Base-by-base conservation (phyloP, 2,113 vertebrate species). In the pig (Sus scrofa) region DNA sequence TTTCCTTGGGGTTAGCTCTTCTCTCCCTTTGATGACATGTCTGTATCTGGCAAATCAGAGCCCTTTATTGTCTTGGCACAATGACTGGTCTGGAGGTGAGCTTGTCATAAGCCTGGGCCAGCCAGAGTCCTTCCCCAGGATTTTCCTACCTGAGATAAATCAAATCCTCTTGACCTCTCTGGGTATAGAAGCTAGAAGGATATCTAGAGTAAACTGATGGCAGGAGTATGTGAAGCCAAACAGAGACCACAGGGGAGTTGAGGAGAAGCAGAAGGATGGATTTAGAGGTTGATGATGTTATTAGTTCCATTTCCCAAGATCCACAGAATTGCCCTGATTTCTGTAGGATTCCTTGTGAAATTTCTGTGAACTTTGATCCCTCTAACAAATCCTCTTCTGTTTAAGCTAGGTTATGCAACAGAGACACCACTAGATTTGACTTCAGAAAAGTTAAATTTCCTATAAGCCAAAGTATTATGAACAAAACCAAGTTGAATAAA, bases 401-500 rank as follows among this genome's bases (percentile, higher is more conserved):
- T 94, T 65, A 92, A 86, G 44, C 39, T 71, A 71, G 24, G 37
- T 52, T 77, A 26, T 78, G 63, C 39, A 37, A 91, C 32, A 56
- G 56, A 86, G 54, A 83, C 6, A 77, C 1, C 20, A 70, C 16
- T 56, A 68, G n/a, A 77, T 84, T 62, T 56, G 93, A 87, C 62
- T 75, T n/a, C 0, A 58, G 18, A 89, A 34, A 74, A 32, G 60
- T 89, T 77, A 27, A 78, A 56, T 19, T 85, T 96, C 81, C 50
- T 94, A 32, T 9, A 87, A 44, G 11, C 9, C 37, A 78, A 93
- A 92, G 60, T 86, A 79, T 63, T 56, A 74, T 19, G 30, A 95
- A 75, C 26, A 91, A 96, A 81, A 92, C 22, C 30, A 89, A 94
- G 22, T 10, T 39, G 34, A 91, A 78, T 44, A 70, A 79, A 58